Conservation (phyloP, 2,113 vertebrate genomes). For the Callospermophilus lateralis region DNA sequence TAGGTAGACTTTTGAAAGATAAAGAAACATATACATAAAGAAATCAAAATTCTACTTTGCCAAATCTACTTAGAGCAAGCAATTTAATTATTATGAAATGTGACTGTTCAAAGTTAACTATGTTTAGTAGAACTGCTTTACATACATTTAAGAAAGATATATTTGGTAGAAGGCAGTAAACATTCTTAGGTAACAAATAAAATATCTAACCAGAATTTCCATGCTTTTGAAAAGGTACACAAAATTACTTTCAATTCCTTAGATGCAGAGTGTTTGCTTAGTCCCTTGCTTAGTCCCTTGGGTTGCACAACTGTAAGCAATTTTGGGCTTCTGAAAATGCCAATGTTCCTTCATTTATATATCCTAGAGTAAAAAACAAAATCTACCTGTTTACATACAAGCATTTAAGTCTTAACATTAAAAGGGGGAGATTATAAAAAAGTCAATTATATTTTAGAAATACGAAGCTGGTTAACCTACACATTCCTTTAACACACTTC, state of each 20-base stretch:
- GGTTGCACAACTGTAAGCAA: neutral
- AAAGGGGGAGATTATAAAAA: neutral
- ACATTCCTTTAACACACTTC: constrained; percentile 22
- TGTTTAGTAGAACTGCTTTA: neutral
- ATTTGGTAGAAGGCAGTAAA: constrained; percentile 9
- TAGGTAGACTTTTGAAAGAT: constrained; percentile 29
- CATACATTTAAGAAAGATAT: constrained; percentile 11
- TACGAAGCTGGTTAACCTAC: neutral
- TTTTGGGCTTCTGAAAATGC: neutral
- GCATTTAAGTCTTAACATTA: neutral
- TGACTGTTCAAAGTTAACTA: constrained; percentile 7
- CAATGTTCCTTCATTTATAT: constrained; percentile 30
- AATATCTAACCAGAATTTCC: neutral
- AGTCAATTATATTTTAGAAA: neutral
- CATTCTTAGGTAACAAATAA: constrained; percentile 11
- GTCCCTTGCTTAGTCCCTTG: too few relatives aligned
- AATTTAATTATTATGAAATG: constrained; percentile 36
- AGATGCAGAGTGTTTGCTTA: neutral
- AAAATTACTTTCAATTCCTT: neutral
- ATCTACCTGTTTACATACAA: neutral
- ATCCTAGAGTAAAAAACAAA: neutral
- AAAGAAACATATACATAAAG: neutral
- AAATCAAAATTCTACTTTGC: constrained; percentile 23
- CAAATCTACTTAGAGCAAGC: neutral
- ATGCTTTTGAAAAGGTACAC: neutral